Percentiles rank a stretch among this genome's conserved stretches.
Evolutionary conservation across 2,797 vertebrate genomes (phyloP).

Genomic region (Pangasius sanitwongsei): DNA sequence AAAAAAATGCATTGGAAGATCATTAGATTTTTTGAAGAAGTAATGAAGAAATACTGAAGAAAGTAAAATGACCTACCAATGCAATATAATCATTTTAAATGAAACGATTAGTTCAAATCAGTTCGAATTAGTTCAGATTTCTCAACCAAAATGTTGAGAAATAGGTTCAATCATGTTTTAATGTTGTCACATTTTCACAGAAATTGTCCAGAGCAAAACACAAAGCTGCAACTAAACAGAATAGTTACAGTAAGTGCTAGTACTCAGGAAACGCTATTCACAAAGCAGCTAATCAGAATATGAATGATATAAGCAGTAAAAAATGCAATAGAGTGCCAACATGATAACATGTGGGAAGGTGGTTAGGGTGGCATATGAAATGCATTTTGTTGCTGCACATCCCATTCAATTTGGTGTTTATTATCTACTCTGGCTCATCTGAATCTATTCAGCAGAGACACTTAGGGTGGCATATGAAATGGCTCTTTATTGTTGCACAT

Average conservation of each 20-base stretch:
- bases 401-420: slow-evolving; percentile 18
- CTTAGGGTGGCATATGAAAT: slow-evolving; percentile 26
- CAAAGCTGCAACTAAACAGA: background rate
- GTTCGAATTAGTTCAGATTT: background rate
- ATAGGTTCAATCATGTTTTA: background rate
- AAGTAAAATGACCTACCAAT: background rate
- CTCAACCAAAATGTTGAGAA: background rate
- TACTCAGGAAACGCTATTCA: background rate
- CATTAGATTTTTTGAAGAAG: background rate
- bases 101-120: background rate
- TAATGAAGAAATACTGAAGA: background rate
- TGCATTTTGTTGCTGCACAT: slow-evolving; percentile 21
- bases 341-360: slow-evolving; percentile 2
- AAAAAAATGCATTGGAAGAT: background rate
- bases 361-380: slow-evolving; percentile 22
- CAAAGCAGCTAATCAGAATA: slow-evolving; percentile 8
- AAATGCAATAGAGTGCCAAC: slow-evolving; percentile 4
- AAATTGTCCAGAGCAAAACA: background rate
- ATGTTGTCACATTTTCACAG: background rate
- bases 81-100: background rate
- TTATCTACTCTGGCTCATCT: slow-evolving; percentile 23
- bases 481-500: slow-evolving; percentile 30
- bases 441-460: slow-evolving; percentile 31
- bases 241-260: background rate
- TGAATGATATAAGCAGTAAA: slow-evolving; percentile 11